These are phyloP conservation scores for Idris sp. DNA, from an alignment of 1,140 invertebrate genomes.

Conservation along the genomic window DNA sequence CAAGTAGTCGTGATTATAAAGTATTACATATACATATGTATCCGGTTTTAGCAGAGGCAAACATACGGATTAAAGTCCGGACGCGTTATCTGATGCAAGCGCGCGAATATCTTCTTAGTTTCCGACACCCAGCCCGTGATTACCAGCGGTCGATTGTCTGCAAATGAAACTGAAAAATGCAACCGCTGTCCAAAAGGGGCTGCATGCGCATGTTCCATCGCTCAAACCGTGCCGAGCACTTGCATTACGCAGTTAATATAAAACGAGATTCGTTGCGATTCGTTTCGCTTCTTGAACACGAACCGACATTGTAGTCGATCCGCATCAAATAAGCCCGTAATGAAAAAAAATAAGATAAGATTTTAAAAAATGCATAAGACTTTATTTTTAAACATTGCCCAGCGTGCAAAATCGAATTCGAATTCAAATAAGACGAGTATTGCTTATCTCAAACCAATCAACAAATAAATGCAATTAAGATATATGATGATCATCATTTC, in stretches of 20 bases:
- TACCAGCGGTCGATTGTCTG: slow-evolving; percentile 74
- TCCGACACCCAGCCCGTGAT: slow-evolving; percentile 74
- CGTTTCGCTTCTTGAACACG: slow-evolving; percentile 66
- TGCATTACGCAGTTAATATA: slow-evolving; percentile 65
- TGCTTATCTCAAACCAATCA: slow-evolving; percentile 41
- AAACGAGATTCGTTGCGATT: slow-evolving; percentile 65
- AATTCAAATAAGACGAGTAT: slow-evolving; percentile 38
- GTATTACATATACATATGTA: slow-evolving; percentile 60
- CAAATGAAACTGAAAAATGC: slow-evolving; percentile 74
- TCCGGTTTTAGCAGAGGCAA: slow-evolving; percentile 54
- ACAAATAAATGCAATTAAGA: slow-evolving; percentile 58
- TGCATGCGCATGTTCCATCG: slow-evolving; percentile 58
- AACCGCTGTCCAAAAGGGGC: slow-evolving; percentile 67
- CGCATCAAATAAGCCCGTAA: slow-evolving; percentile 57
- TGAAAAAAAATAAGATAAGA: slow-evolving; percentile 60
- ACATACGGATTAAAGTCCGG: slow-evolving; percentile 62
- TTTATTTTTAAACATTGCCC: slow-evolving; percentile 50
- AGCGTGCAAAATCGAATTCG: slow-evolving; percentile 55
- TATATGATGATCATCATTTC: slow-evolving; percentile 12
- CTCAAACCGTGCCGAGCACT: slow-evolving; percentile 58
- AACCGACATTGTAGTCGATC: slow-evolving; percentile 62
- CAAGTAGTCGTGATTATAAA: slow-evolving; percentile 60
- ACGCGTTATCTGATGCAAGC: slow-evolving; percentile 75
- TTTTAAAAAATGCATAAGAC: slow-evolving; percentile 62
- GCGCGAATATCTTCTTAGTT: slow-evolving; percentile 75